A percentile compares a stretch with the other conserved stretches of the same genome.
These are phyloP conservation scores for Zaprionus ornatus DNA, from an alignment of 1,140 invertebrate species.

Conservation along the genomic window DNA sequence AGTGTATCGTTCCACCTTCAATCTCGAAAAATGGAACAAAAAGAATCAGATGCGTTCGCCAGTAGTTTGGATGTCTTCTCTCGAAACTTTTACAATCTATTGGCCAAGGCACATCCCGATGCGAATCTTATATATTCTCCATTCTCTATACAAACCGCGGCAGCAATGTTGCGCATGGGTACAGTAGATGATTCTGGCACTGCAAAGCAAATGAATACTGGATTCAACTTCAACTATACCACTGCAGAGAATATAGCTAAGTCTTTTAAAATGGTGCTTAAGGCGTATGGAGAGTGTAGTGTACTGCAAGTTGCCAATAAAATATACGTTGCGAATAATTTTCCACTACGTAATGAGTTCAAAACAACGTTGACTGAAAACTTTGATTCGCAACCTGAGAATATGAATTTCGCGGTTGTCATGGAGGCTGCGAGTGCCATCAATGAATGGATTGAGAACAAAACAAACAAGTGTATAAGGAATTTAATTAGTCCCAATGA, in stretches of 20 bases:
- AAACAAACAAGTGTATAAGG: constrained; percentile 89
- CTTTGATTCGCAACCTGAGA: constrained; percentile 84
- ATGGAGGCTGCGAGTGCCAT: constrained; percentile 84
- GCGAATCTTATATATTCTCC: constrained; percentile 84
- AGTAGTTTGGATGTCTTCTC: constrained; percentile 46
- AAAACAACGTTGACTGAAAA: constrained; percentile 83
- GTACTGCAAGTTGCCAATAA: constrained; percentile 86
- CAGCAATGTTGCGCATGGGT: constrained; percentile 84
- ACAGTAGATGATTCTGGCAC: constrained; percentile 84
- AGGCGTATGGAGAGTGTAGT: constrained; percentile 70
- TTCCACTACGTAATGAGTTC: constrained; percentile 74
- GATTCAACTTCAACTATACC: constrained; percentile 71
- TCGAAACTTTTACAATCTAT: constrained; percentile 29
- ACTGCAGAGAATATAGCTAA: constrained; percentile 38
- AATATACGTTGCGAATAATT: constrained; percentile 85
- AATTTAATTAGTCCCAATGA: constrained; percentile 86
- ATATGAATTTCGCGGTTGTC: constrained; percentile 85
- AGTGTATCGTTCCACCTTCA: background rate
- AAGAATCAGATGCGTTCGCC: constrained; percentile 15
- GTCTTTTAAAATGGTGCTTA: constrained; percentile 51
- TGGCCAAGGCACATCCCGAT: constrained; percentile 27
- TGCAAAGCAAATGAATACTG: constrained; percentile 83
- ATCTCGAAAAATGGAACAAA: background rate
- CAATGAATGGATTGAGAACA: constrained; percentile 88
- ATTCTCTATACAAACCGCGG: constrained; percentile 81